Base-by-base conservation (phyloP, 2,888 invertebrate genomes). In the Adineta ricciae region DNA sequence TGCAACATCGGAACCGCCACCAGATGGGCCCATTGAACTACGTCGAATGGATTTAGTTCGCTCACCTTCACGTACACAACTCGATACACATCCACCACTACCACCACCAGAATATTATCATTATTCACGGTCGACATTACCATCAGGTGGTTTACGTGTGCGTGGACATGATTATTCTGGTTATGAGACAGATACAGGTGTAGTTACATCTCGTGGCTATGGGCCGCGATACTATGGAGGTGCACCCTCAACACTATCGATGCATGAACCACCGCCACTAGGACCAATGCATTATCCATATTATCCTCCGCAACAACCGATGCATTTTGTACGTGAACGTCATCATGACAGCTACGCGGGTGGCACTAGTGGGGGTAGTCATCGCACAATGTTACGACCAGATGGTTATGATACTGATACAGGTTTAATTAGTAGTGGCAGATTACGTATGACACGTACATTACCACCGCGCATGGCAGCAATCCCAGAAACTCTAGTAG, bases 401-500 rank as follows among this genome's bases (percentile, higher is more conserved):
- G 78, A 78, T 41, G 78, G 78, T 41, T 78, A 78, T 41, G 78
- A 78, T 41, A 78, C 78, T 41, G 78, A 78, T 78, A 32, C 78
- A 78, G 78, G 78, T 78, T 78, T 78, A 41, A 78, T 78, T n/a
- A 78, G 78, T 78, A 78, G 78, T 41, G 78, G 78, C n/a, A 38
- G 78, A 41, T 78, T 78, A 41, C 38, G 78, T 41, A 78, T 78
- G 78, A 41, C 78, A 41, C 38, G 78, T n/a, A 78, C 78, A n/a
- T 78, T 78, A 78, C 78, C 78, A 78, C 78, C 78, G 41, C 38
- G 78, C n/a, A 78, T 78, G 78, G 41, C 41, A n/a, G 41, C 41
- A 3, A 78, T 78, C 38, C 78, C 78, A 14, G 78, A 78, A 78
- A 78, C 78, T n/a, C 24, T 78, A 41, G 78, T 78, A 11, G 78